Conservation (phyloP, 1,140 invertebrate genomes). For the Elysia chlorotica region DNA sequence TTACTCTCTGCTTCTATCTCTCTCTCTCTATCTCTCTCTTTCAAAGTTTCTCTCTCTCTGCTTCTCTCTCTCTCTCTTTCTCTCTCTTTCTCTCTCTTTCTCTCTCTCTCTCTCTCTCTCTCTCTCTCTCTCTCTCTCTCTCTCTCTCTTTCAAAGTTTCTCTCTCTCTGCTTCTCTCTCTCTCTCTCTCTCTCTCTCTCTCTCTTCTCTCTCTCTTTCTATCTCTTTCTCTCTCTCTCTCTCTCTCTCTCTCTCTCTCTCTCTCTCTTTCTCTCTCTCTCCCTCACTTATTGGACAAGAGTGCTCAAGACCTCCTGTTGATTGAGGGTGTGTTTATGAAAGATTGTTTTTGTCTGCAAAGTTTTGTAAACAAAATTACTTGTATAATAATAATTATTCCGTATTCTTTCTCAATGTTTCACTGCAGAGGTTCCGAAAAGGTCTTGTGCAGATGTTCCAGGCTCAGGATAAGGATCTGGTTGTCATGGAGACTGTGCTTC, state of each 20-base stretch:
- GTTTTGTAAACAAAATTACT: no score
- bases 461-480: constrained; percentile 76
- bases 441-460: constrained; percentile 78
- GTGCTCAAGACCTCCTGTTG: no score
- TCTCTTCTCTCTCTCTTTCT: neutral
- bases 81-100: neutral
- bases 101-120: neutral
- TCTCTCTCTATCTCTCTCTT: neutral
- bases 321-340: no score
- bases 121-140: neutral
- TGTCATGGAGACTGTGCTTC: constrained; percentile 87
- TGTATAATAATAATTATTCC: neutral
- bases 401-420: neutral
- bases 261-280: neutral
- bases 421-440: constrained; percentile 73
- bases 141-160: neutral
- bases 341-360: neutral
- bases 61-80: neutral
- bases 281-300: neutral
- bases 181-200: neutral
- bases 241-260: neutral
- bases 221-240: neutral
- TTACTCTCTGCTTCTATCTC: neutral
- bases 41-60: neutral
- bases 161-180: neutral